phyloP scores from a whole-genome alignment of 2,797 vertebrate genomes.

The Lagodon rhomboides region DNA sequence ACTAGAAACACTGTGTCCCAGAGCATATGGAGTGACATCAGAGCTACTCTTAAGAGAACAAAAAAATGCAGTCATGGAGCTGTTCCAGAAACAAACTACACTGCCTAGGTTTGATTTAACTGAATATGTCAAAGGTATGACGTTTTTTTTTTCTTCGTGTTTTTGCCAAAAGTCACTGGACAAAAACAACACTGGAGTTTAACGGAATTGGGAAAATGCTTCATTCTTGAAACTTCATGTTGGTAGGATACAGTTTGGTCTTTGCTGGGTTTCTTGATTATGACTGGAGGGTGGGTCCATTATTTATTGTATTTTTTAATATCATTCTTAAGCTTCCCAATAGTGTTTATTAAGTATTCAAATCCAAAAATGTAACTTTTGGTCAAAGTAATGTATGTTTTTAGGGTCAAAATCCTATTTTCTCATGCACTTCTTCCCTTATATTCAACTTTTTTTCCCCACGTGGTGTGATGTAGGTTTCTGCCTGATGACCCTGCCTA shows the following conservation, averaged over 20 bases:
- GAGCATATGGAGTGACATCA: constrained; percentile 1
- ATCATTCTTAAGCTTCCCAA: too few species aligned
- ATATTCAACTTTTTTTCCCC: too few species aligned
- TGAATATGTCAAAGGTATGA: background rate
- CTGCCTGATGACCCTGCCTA: too few species aligned
- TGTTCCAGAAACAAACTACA: constrained; percentile 11
- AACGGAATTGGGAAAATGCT: background rate
- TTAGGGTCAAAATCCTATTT: too few species aligned
- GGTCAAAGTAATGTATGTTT: too few species aligned
- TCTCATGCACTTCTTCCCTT: too few species aligned
- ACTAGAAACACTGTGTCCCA: background rate
- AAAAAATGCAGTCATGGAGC: background rate
- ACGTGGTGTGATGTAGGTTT: too few species aligned
- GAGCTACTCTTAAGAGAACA: background rate
- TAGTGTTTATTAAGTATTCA: too few species aligned
- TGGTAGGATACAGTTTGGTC: constrained; percentile 8
- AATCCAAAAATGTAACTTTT: too few species aligned
- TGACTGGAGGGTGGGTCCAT: too few species aligned
- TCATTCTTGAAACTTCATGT: constrained; percentile 19
- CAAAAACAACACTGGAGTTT: background rate
- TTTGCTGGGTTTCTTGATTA: constrained; percentile 23
- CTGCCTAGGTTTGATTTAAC: constrained; percentile 18
- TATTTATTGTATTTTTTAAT: too few species aligned
- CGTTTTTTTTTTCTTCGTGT: constrained; percentile 12
- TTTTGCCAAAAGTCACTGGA: constrained; percentile 4